These are phyloP conservation scores for Sporophila hypoxantha DNA, from an alignment of 2,113 vertebrate species.

Conservation along the genomic window DNA sequence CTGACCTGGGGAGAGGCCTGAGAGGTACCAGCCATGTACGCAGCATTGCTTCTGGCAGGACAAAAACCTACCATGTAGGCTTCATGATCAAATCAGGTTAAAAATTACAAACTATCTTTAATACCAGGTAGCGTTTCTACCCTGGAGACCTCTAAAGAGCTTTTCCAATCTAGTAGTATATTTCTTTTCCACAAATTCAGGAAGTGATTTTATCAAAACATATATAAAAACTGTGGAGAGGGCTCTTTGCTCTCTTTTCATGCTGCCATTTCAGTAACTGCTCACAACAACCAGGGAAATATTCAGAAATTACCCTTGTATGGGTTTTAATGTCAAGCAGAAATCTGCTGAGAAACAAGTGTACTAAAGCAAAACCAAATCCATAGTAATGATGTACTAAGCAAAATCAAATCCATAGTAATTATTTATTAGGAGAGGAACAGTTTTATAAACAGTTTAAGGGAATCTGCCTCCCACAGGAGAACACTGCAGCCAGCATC, in stretches of 20 bases:
- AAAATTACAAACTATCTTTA: background rate
- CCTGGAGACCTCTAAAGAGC: background rate
- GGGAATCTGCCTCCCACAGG: background rate
- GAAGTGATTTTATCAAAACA: background rate
- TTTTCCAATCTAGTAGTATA: background rate
- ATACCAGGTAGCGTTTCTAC: background rate
- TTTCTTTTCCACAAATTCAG: background rate
- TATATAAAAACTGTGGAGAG: background rate
- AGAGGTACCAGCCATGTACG: accelerated
- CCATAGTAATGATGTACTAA: background rate
- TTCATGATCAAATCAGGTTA: accelerated
- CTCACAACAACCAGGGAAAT: background rate
- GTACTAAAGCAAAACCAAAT: background rate
- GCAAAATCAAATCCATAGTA: background rate
- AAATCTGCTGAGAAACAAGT: background rate
- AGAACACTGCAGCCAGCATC: background rate
- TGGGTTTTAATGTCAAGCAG: background rate
- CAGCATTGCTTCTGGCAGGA: background rate
- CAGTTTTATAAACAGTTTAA: background rate
- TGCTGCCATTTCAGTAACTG: background rate
- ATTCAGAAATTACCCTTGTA: background rate
- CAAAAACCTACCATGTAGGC: accelerated
- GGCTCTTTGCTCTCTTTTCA: background rate
- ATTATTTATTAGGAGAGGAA: background rate
- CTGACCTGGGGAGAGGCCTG: background rate